These are phyloP conservation scores for Catajapyx aquilonaris DNA, from an alignment of 1,140 invertebrate genomes.

Conservation along the genomic window DNA sequence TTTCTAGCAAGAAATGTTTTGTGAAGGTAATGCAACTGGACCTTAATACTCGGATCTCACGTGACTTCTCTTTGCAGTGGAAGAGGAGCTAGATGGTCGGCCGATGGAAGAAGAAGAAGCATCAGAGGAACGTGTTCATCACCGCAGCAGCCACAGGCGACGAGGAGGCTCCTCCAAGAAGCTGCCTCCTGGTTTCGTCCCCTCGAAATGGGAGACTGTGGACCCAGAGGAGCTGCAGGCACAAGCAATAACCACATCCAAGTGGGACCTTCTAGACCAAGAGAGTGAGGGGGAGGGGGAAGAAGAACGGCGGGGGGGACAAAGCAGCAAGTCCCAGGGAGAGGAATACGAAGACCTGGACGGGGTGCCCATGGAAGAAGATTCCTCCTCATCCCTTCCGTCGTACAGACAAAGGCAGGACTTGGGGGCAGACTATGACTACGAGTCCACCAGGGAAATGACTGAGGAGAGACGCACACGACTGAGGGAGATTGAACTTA, in stretches of 20 bases:
- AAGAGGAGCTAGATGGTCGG: conserved; percentile 65
- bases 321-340: conserved; percentile 4
- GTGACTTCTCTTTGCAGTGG: conserved; percentile 31
- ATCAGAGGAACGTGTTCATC: conserved; percentile 11
- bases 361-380: conserved; percentile 8
- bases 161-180: conserved; percentile 14
- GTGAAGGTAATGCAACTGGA: too few relatives aligned
- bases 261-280: conserved; percentile 56
- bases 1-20: too few relatives aligned
- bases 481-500: conserved; percentile 80
- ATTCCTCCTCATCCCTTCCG: too few relatives aligned
- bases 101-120: conserved; percentile 37
- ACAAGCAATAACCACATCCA: conserved; percentile 71
- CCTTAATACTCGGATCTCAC: too few relatives aligned
- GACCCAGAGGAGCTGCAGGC: conserved; percentile 68
- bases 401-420: too few relatives aligned
- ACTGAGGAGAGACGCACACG: conserved; percentile 59
- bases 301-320: conserved; percentile 5
- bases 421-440: conserved; percentile 6
- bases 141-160: conserved; percentile 15
- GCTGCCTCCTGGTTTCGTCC: conserved; percentile 46
- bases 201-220: conserved; percentile 89
- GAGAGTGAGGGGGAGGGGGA: conserved; percentile 22
- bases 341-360: conserved; percentile 17
- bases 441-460: conserved; percentile 17